Percentiles rank a stretch among this genome's conserved stretches.
These are phyloP conservation scores for Zelleria hepariella DNA, from an alignment of 2,888 invertebrate genomes.

Conservation along the genomic window DNA sequence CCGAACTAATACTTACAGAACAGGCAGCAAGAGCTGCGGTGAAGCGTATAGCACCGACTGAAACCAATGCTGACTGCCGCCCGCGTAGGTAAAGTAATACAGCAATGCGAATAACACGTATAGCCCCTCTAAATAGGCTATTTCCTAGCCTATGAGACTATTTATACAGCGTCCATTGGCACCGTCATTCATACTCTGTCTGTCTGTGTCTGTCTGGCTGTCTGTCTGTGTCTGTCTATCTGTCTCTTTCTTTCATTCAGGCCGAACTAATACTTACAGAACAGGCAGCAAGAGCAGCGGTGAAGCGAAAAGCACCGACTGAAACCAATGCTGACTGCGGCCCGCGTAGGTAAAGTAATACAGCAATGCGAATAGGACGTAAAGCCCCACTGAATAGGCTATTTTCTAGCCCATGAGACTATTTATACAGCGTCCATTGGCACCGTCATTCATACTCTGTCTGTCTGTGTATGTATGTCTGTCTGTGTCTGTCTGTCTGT, in stretches of 20 bases:
- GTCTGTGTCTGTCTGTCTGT: background rate
- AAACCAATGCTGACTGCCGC: constrained; percentile 78
- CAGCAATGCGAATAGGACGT: constrained; percentile 78
- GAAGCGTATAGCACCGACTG: constrained; percentile 82
- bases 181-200: background rate
- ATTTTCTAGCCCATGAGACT: constrained; percentile 84
- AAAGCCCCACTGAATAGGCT: constrained; percentile 76
- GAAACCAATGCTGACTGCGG: constrained; percentile 77
- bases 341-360: constrained; percentile 88
- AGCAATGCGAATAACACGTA: constrained; percentile 80
- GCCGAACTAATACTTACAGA: background rate
- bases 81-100: constrained; percentile 86
- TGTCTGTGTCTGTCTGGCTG: background rate
- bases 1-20: constrained; percentile 78
- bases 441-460: too few species aligned
- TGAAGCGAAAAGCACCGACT: constrained; percentile 81
- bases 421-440: too few species aligned
- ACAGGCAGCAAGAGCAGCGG: constrained; percentile 64
- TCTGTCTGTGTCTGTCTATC: background rate
- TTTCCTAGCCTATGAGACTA: background rate
- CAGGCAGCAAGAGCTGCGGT: constrained; percentile 84
- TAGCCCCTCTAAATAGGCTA: constrained; percentile 54
- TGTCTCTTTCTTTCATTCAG: background rate
- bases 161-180: too few species aligned
- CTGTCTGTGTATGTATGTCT: too few species aligned